Conservation (phyloP, 2,797 vertebrate species). For the Galaxias olidus region DNA sequence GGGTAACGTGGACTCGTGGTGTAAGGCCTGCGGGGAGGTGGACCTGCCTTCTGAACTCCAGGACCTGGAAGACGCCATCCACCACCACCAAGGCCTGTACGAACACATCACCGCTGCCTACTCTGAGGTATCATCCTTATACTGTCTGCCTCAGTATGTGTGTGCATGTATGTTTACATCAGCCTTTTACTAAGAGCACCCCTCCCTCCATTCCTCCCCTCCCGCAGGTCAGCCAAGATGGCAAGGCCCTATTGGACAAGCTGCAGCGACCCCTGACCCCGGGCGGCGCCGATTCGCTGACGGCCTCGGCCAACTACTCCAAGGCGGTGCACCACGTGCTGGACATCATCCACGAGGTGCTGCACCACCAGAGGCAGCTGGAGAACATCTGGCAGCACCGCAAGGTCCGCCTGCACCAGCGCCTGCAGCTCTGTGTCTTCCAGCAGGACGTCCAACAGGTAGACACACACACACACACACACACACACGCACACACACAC, state of each 20-base stretch:
- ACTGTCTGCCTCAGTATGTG: not conserved
- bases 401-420: conserved; percentile 87
- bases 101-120: conserved; percentile 96
- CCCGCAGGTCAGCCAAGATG: conserved; percentile 86
- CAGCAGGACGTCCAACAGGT: conserved; percentile 93
- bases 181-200: no score
- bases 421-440: conserved; percentile 88
- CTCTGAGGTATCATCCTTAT: conserved; percentile 78
- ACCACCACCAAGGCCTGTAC: conserved; percentile 97
- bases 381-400: conserved; percentile 93
- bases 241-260: conserved; percentile 88
- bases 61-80: conserved; percentile 96
- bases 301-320: conserved; percentile 88
- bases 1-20: conserved; percentile 98
- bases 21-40: conserved; percentile 96
- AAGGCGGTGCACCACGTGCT: conserved; percentile 89
- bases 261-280: conserved; percentile 88
- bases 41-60: conserved; percentile 96
- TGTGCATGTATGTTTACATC: not conserved
- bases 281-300: conserved; percentile 85
- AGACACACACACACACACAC: not conserved
- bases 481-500: conserved; percentile 8
- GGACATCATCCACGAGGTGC: conserved; percentile 86
- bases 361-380: conserved; percentile 88
- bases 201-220: not conserved